Evolutionary conservation across 2,113 vertebrate species (phyloP).

Genomic region (Choloepus hoffmanni): DNA sequence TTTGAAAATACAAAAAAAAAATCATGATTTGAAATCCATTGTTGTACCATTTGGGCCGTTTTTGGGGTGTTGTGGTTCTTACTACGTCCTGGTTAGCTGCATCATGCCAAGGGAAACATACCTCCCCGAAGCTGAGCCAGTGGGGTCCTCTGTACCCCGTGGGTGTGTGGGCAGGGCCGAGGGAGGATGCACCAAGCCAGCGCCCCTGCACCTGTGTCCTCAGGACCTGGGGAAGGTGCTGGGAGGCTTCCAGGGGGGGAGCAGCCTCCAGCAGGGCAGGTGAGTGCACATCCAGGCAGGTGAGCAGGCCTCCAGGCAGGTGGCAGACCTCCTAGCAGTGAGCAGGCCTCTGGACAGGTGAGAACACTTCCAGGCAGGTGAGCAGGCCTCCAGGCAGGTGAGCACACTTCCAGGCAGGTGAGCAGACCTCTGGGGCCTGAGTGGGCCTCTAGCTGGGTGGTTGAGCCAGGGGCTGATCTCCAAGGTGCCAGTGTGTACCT

Average conservation of each 20-base stretch:
- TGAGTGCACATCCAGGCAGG: too few species aligned
- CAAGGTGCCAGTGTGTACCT: too few species aligned
- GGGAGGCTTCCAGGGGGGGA: not conserved
- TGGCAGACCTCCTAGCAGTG: not conserved
- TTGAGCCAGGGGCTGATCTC: not conserved
- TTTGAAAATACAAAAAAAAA: conserved; percentile 77
- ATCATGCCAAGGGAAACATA: not conserved
- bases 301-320: not conserved
- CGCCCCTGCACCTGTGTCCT: fast-evolving
- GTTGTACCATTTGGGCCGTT: not conserved
- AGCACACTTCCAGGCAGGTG: too few species aligned
- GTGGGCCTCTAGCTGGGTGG: not conserved
- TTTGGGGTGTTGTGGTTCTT: conserved; percentile 40
- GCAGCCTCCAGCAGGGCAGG: too few species aligned
- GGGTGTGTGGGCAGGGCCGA: fast-evolving
- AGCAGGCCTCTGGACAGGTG: not conserved
- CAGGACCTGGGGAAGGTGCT: not conserved
- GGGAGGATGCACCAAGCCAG: fast-evolving
- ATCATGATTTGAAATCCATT: conserved; percentile 66
- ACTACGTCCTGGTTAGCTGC: conserved; percentile 12
- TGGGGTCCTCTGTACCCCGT: fast-evolving
- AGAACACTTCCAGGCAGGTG: too few species aligned
- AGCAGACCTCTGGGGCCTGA: too few species aligned
- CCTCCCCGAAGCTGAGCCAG: not conserved
- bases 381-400: too few species aligned